A percentile compares a stretch with the other conserved stretches of the same genome.
These are phyloP conservation scores for Okamejei kenojei DNA, from an alignment of 2,797 vertebrate genomes.

Conservation along the genomic window DNA sequence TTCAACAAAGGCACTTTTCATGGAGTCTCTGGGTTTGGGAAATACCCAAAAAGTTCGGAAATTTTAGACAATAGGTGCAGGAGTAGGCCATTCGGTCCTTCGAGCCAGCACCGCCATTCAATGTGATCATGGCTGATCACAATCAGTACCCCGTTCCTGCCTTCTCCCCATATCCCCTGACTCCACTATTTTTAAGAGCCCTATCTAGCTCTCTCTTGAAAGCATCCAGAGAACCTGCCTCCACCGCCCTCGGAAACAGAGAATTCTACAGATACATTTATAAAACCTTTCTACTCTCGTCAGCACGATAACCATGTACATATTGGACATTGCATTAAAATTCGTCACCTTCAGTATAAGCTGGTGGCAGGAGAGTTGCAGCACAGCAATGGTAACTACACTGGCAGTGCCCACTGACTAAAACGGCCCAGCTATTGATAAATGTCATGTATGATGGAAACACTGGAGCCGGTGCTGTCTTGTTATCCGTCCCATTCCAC, in stretches of 20 bases:
- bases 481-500: neutral
- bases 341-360: neutral
- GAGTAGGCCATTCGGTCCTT: too few relatives aligned
- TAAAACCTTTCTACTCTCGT: neutral
- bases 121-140: too few relatives aligned
- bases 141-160: too few relatives aligned
- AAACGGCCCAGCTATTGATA: neutral
- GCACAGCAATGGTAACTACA: too few relatives aligned
- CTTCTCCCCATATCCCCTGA: too few relatives aligned
- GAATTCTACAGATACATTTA: too few relatives aligned
- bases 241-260: too few relatives aligned
- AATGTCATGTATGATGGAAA: neutral
- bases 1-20: neutral
- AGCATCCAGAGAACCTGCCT: too few relatives aligned
- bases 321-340: neutral
- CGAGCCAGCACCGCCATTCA: too few relatives aligned
- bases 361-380: neutral
- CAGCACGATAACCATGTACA: neutral
- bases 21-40: neutral
- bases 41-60: neutral
- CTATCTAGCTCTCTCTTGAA: too few relatives aligned
- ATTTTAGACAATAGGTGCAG: too few relatives aligned
- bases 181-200: too few relatives aligned
- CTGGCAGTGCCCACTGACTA: neutral
- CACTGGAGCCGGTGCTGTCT: neutral